Conservation (phyloP, 1,140 invertebrate species). For the Drosophila jambulina region DNA sequence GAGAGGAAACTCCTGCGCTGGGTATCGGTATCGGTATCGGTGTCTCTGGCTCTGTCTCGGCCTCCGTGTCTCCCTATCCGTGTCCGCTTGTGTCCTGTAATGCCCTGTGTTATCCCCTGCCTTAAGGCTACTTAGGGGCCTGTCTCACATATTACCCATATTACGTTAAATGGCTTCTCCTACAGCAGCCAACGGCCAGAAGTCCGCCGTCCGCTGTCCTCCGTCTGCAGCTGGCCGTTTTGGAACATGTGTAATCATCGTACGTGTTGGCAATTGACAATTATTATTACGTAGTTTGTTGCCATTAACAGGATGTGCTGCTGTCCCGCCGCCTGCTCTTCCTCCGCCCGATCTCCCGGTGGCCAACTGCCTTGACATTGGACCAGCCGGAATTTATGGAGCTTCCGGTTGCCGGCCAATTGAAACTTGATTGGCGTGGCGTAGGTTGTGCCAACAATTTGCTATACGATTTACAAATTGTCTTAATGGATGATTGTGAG, state of each 20-base stretch:
- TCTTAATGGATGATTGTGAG: conserved; percentile 1
- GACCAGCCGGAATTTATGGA: conserved; percentile 39
- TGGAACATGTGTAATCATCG: conserved; percentile 80
- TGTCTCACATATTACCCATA: conserved; percentile 81
- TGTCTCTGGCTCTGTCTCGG: not conserved
- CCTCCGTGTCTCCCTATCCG: conserved; percentile 13
- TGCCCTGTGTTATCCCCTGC: conserved; percentile 75
- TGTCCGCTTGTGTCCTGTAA: conserved; percentile 60
- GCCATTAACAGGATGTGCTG: conserved; percentile 62
- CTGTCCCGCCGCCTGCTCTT: not conserved
- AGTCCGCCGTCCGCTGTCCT: conserved; percentile 10
- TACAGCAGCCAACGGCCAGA: conserved; percentile 31
- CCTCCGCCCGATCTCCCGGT: not conserved
- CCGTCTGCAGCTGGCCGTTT: conserved; percentile 51
- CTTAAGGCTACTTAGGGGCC: conserved; percentile 81
- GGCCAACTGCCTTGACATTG: conserved; percentile 28
- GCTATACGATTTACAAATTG: conserved; percentile 22
- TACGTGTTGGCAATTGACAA: conserved; percentile 82
- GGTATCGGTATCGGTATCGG: not conserved
- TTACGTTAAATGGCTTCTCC: conserved; percentile 72
- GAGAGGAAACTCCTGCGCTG: conserved; percentile 30
- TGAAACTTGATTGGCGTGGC: conserved; percentile 40
- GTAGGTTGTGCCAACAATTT: conserved; percentile 43
- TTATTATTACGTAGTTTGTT: conserved; percentile 80
- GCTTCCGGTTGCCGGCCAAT: conserved; percentile 28